Evolutionary conservation across 1,140 invertebrate species (phyloP), one percentile per base, ranked within the genome.

Genomic region (Eriosoma lanigerum): DNA sequence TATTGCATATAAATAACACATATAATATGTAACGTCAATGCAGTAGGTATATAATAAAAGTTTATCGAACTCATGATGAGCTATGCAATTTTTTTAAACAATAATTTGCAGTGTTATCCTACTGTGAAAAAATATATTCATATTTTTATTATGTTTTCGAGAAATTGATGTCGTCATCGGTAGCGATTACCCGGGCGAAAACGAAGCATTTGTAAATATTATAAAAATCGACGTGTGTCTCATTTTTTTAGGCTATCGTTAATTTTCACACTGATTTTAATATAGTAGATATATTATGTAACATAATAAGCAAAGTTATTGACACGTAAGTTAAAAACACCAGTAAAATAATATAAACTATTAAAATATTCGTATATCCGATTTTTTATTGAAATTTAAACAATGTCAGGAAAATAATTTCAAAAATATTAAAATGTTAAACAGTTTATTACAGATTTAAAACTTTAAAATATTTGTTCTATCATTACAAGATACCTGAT

Each of bases 11-110:
- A 29, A 10, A 19, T 3, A 19, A 15, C 5, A 19, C 1, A 15
- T 52, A 52, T 52, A 52, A 52, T 0, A 19, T 26, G 19, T 70
- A 70, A 26, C 24, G 10, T 46, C 46, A 72, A n/a, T n/a, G n/a
- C 17, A 29, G 68, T 52, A 29, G 24, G 26, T 17, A 48, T 48
- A 13, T 58, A 24, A 50, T 50, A 70, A 72, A 72, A 72, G 68
- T 72, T 72, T 52, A 72, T 72, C 68, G 24, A 72, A 72, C 68
- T 50, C 68, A 19, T 52, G 68, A 72, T 52, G 68, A 72, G 68
- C 48, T 52, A 29, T 9, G 46, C 68, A 52, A 17, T 29, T 72
- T 72, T 66, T 46, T 52, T 29, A 46, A 72, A n/a, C n/a, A n/a
- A 72, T 52, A 72, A 72, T 72, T 72, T 46, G 68, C 48, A 50